phyloP scores from a whole-genome alignment of 2,113 vertebrate genomes.

The Pelecanoides urinatrix region DNA sequence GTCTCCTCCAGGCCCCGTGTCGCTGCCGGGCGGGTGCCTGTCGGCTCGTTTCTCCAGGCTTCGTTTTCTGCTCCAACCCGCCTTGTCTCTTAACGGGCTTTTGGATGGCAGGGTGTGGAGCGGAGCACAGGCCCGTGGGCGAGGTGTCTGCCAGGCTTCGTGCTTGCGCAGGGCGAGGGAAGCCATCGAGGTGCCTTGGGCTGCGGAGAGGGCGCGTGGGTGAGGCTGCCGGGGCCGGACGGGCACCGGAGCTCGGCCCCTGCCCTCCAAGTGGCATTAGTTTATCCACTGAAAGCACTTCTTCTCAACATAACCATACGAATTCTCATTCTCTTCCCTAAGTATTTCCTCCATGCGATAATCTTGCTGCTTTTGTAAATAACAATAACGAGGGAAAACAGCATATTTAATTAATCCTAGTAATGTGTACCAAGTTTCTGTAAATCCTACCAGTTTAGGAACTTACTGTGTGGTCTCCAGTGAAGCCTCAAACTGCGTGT shows the following conservation, averaged over 20 bases:
- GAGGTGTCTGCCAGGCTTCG: neutral
- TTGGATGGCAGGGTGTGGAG: neutral
- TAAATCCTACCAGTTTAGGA: neutral
- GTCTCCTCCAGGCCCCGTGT: neutral
- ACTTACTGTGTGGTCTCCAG: neutral
- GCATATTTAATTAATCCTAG: neutral
- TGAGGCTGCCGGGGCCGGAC: neutral
- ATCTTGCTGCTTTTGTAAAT: neutral
- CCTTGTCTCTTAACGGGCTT: neutral
- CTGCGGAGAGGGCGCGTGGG: neutral
- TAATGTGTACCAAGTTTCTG: neutral
- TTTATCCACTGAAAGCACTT: neutral
- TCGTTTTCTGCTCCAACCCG: accelerated
- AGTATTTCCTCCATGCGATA: accelerated
- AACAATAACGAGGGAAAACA: neutral
- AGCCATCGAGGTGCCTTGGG: accelerated
- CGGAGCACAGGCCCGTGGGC: accelerated
- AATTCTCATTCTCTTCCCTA: neutral
- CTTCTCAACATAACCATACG: accelerated
- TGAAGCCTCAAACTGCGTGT: neutral
- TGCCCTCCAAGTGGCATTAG: accelerated
- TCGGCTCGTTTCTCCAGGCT: neutral
- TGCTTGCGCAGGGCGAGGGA: neutral
- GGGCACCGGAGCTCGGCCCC: neutral
- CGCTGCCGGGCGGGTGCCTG: accelerated